These are phyloP conservation scores for Octodon degus DNA, from an alignment of 2,113 vertebrate species.

Conservation along the genomic window DNA sequence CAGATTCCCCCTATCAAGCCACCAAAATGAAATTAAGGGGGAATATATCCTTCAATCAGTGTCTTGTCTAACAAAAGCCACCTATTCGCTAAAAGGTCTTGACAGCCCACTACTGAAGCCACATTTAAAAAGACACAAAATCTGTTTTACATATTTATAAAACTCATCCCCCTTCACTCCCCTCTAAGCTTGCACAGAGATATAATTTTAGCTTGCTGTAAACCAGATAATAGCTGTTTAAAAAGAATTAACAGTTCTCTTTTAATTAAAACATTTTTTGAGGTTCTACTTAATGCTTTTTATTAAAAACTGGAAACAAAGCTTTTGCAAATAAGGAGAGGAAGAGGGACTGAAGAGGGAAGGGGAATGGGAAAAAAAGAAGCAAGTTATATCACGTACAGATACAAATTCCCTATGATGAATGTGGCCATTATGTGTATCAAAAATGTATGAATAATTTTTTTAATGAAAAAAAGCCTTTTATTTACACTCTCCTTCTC, in stretches of 20 bases:
- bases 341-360: neutral
- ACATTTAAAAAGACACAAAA: conserved; percentile 72
- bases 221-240: conserved; percentile 60
- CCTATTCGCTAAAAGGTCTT: conserved; percentile 58
- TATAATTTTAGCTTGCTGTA: conserved; percentile 57
- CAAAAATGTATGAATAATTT: neutral
- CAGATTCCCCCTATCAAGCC: conserved; percentile 77
- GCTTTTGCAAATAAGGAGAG: neutral
- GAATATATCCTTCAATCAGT: conserved; percentile 32
- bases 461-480: neutral
- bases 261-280: conserved; percentile 5
- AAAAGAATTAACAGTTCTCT: conserved; percentile 37
- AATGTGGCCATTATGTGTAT: neutral
- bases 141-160: conserved; percentile 43
- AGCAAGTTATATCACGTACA: neutral
- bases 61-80: conserved; percentile 74
- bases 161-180: conserved; percentile 52
- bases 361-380: neutral
- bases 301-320: neutral
- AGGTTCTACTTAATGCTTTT: neutral
- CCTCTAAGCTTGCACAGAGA: conserved; percentile 32
- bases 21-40: conserved; percentile 70
- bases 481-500: conserved; percentile 38
- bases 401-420: neutral
- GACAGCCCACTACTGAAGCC: conserved; percentile 67